These are phyloP conservation scores for Saccostrea echinata DNA, from an alignment of 1,140 invertebrate genomes.

Conservation along the genomic window DNA sequence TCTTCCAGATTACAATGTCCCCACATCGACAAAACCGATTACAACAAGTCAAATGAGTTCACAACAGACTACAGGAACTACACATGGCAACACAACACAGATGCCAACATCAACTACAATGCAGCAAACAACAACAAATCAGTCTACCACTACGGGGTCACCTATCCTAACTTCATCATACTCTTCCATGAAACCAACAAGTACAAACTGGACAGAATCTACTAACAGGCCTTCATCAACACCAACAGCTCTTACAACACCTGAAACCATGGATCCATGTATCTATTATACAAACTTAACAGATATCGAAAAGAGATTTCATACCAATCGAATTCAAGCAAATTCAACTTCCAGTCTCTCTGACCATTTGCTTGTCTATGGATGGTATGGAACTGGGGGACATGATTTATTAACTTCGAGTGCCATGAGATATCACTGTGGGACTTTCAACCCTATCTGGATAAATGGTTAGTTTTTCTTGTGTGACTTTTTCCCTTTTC, in stretches of 20 bases:
- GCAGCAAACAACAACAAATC: not conserved
- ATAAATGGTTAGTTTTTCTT: slow-evolving; percentile 5
- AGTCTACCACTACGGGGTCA: not conserved
- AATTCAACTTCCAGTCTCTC: not conserved
- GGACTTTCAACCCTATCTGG: not conserved
- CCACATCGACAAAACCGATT: not conserved
- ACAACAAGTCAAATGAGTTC: not conserved
- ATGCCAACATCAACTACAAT: not conserved
- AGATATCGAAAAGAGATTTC: not conserved
- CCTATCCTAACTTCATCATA: not conserved
- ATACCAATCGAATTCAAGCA: not conserved
- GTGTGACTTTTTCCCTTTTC: not conserved
- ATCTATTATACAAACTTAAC: not conserved
- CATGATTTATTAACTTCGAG: not conserved
- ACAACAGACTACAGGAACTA: not conserved
- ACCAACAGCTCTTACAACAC: not conserved
- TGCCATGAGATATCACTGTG: not conserved
- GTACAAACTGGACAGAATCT: not conserved
- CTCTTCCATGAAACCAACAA: not conserved
- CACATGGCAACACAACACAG: no score
- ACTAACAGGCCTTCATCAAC: no score
- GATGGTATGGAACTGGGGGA: not conserved
- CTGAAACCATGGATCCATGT: not conserved
- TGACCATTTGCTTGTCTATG: not conserved
- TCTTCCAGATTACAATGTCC: not conserved